Evolutionary conservation across 2,113 vertebrate genomes (phyloP), one percentile per base, ranked within the genome.

Genomic region (Piaya cayana): DNA sequence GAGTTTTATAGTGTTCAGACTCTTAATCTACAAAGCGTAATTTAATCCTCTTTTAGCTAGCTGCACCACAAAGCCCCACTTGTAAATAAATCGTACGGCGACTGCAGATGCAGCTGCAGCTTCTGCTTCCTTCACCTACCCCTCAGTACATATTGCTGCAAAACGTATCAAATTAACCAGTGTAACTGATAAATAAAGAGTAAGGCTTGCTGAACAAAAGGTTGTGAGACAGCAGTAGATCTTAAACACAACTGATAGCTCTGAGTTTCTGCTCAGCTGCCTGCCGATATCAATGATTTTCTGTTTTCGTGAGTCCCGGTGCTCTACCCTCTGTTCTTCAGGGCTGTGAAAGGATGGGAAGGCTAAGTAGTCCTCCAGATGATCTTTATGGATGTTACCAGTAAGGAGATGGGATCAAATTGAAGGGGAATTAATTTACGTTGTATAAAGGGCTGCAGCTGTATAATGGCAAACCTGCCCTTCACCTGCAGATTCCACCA

Each of bases 41-140:
- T 97, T 97, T 97, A 98, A 98, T 98, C 97, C 96, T 97, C 95
- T 98, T 96, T 93, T 92, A 97, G 95, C 93, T 94, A 80, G 94
- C 97, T 87, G 93, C 87, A 85, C 88, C 82, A 45, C 36, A 77
- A 89, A 95, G 86, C 77, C 90, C 92, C 83, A 81, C 76, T 11
- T 96, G 94, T 97, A 97, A 97, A 97, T 96, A 97, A 95, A 96
- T 93, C 60, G 30, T 87, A 16, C 60, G 88, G 89, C 86, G 94
- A 36, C 77, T 90, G 82, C 6, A 30, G 82, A 64, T 83, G 86
- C 90, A 88, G 96, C 96, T 82, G 82, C 91, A 92, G 92, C 94
- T 86, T 80, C 90, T 92, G 59, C 95, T 91, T 90, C 95, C 86
- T 45, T 96, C 97, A 78, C 85, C 96, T 90, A 89, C 68, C 71